A percentile compares a stretch with the other conserved stretches of the same genome.
Conservation (phyloP, 2,797 vertebrate genomes). For the Neopelma chrysocephalum region DNA sequence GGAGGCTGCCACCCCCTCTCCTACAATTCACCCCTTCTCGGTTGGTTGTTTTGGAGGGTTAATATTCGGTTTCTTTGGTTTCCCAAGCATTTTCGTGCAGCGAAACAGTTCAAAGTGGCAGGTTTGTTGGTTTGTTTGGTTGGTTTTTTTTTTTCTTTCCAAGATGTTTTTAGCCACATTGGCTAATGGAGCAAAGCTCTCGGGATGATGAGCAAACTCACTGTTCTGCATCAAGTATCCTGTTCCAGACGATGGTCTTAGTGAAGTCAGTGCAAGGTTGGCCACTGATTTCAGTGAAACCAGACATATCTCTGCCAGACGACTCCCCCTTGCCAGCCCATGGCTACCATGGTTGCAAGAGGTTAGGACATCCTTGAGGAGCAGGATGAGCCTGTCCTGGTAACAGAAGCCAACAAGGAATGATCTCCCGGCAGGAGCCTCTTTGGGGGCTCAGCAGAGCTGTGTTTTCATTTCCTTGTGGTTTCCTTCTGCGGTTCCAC, state of each 20-base stretch:
- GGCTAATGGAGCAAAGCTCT: slow-evolving; percentile 57
- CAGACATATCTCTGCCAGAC: slow-evolving; percentile 44
- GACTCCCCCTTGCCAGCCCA: neutral
- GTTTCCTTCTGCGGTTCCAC: neutral
- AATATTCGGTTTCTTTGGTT: neutral
- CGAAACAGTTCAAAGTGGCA: slow-evolving; percentile 61
- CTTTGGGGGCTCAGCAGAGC: slow-evolving; percentile 2
- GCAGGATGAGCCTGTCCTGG: neutral
- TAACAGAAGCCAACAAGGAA: slow-evolving; percentile 15
- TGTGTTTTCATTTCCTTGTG: neutral
- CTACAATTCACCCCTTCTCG: neutral
- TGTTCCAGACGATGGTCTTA: slow-evolving; percentile 40
- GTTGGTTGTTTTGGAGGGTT: slow-evolving; percentile 24
- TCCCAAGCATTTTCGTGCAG: neutral
- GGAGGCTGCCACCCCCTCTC: slow-evolving; percentile 29
- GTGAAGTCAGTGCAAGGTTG: slow-evolving; percentile 28
- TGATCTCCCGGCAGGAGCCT: neutral
- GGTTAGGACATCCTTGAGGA: slow-evolving; percentile 1
- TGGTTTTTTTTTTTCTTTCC: neutral
- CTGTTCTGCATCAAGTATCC: neutral
- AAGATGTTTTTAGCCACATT: slow-evolving; percentile 65
- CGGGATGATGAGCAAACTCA: neutral
- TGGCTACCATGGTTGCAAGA: neutral
- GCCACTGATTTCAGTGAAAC: slow-evolving; percentile 47
- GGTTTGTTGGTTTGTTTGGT: neutral